These are phyloP conservation scores for Grammomys surdaster DNA, from an alignment of 2,113 vertebrate species.

Conservation along the genomic window DNA sequence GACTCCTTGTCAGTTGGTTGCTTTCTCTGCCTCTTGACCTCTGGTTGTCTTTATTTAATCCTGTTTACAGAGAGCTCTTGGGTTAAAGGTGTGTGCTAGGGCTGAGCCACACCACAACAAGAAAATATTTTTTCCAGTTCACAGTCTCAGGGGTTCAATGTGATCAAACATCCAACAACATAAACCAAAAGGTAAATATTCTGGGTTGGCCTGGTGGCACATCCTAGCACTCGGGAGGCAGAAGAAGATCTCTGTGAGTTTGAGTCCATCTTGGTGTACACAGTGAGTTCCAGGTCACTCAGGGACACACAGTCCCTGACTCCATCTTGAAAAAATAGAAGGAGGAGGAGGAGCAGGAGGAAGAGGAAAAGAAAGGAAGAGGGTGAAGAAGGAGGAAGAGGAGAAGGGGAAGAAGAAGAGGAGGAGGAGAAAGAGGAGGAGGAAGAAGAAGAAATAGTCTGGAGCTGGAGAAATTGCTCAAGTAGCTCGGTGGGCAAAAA, in stretches of 20 bases:
- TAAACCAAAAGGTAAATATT: not conserved
- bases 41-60: too few relatives aligned
- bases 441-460: not conserved
- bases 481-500: not conserved
- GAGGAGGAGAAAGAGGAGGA: not conserved
- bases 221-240: not conserved
- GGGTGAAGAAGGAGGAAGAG: rapidly evolving
- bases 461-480: not conserved
- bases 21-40: too few relatives aligned
- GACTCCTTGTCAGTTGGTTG: too few relatives aligned
- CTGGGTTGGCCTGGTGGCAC: not conserved
- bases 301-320: not conserved
- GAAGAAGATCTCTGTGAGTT: not conserved
- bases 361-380: rapidly evolving
- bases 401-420: rapidly evolving
- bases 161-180: too few relatives aligned
- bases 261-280: not conserved
- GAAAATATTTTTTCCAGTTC: too few relatives aligned
- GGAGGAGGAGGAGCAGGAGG: not conserved
- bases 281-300: not conserved
- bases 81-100: too few relatives aligned
- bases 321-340: not conserved
- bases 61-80: too few relatives aligned
- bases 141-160: too few relatives aligned
- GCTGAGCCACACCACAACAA: too few relatives aligned